Evolutionary conservation across 2,113 vertebrate genomes (phyloP).

Genomic region (Riparia riparia): DNA sequence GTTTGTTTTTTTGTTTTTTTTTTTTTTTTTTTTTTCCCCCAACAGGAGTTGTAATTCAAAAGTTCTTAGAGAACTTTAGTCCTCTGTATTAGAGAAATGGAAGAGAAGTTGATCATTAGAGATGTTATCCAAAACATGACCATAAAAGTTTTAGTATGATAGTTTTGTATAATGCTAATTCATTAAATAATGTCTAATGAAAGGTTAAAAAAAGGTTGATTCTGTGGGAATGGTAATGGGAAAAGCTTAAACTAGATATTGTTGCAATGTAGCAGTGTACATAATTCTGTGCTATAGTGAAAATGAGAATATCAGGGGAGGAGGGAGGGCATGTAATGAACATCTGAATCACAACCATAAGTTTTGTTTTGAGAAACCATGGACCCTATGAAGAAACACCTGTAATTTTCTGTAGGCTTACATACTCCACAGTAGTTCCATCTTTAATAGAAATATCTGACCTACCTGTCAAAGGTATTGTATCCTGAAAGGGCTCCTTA

Average conservation of each 20-base stretch:
- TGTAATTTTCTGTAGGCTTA: not conserved
- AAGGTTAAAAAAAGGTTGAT: not conserved
- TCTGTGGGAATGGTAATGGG: not conserved
- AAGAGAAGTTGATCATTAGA: not conserved
- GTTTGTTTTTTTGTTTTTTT: too few species aligned
- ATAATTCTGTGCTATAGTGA: not conserved
- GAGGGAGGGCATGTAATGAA: too few species aligned
- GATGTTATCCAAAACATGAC: not conserved
- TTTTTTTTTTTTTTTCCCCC: not conserved
- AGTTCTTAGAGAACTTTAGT: not conserved
- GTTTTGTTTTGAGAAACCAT: not conserved
- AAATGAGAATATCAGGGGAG: not conserved
- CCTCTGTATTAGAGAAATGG: not conserved
- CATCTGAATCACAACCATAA: not conserved
- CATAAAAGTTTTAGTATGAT: not conserved
- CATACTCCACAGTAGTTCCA: not conserved
- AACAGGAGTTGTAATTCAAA: not conserved
- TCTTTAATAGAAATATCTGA: not conserved
- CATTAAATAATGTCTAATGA: not conserved
- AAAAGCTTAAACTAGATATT: not conserved
- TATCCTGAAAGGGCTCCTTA: not conserved
- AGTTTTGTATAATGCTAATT: not conserved
- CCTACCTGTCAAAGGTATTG: not conserved
- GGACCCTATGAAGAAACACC: not conserved
- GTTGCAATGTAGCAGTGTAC: not conserved